Conservation (phyloP, 2,797 vertebrate species). For the Micrastur ruficollis region DNA sequence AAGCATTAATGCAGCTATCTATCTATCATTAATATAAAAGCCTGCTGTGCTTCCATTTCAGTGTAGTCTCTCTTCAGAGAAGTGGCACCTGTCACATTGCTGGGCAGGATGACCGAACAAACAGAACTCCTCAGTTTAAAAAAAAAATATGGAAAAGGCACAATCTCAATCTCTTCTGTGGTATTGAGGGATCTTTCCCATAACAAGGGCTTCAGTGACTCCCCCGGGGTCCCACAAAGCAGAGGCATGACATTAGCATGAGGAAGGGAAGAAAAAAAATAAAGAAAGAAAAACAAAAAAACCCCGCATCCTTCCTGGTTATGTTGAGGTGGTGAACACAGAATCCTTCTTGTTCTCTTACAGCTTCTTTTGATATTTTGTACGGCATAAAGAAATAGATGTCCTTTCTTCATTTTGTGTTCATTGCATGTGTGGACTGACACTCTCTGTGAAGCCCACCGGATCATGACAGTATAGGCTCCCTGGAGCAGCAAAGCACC, state of each 20-base stretch:
- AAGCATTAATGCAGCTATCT: background rate
- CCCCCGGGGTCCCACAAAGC: background rate
- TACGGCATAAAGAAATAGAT: background rate
- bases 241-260: background rate
- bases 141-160: background rate
- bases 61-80: background rate
- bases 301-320: background rate
- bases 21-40: background rate
- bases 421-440: rapidly evolving
- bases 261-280: too few species aligned
- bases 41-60: background rate
- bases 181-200: background rate
- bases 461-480: background rate
- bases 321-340: background rate
- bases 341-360: background rate
- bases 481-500: background rate
- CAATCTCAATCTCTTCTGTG: background rate
- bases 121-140: background rate
- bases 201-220: background rate
- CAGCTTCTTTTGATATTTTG: background rate
- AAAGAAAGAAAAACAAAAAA: too few species aligned
- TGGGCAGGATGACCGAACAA: background rate
- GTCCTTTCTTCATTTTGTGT: background rate
- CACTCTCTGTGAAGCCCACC: background rate
- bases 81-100: background rate